These are phyloP conservation scores for Pyrocephalus nanus DNA, from an alignment of 2,797 vertebrate species.

Conservation along the genomic window DNA sequence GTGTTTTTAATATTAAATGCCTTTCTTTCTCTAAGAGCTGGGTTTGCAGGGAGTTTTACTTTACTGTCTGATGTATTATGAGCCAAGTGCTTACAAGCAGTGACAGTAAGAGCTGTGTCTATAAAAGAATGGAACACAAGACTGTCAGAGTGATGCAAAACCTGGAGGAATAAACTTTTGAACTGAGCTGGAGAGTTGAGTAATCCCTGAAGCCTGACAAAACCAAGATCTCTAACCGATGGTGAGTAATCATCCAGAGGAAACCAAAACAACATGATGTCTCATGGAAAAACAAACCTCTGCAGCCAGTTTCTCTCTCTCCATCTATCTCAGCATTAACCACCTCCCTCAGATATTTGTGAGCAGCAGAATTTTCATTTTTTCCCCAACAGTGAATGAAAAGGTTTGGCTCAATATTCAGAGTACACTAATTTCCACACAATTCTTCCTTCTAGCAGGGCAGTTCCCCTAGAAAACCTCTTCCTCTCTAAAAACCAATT, in stretches of 20 bases:
- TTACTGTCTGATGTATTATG: background rate
- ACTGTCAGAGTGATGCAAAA: background rate
- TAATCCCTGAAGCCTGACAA: background rate
- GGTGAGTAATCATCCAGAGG: background rate
- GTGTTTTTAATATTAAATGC: background rate
- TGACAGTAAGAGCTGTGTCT: background rate
- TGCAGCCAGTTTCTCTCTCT: background rate
- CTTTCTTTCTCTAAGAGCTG: background rate
- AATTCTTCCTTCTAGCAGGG: background rate
- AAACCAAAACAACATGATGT: background rate
- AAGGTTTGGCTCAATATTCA: background rate
- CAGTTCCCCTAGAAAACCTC: background rate
- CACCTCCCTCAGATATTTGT: background rate
- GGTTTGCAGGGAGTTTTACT: background rate
- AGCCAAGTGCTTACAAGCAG: background rate
- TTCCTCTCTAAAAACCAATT: too few relatives aligned
- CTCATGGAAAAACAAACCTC: slow-evolving; percentile 4
- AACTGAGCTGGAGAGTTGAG: background rate
- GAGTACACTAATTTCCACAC: background rate
- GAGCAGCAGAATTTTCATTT: background rate
- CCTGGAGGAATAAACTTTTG: slow-evolving; percentile 12
- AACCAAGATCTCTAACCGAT: background rate
- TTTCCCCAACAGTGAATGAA: background rate
- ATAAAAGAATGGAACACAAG: background rate
- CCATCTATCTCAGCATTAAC: background rate